Percentiles rank a stretch among this genome's conserved stretches.
Evolutionary conservation across 2,113 vertebrate genomes (phyloP).

Genomic region (Candoia aspera): DNA sequence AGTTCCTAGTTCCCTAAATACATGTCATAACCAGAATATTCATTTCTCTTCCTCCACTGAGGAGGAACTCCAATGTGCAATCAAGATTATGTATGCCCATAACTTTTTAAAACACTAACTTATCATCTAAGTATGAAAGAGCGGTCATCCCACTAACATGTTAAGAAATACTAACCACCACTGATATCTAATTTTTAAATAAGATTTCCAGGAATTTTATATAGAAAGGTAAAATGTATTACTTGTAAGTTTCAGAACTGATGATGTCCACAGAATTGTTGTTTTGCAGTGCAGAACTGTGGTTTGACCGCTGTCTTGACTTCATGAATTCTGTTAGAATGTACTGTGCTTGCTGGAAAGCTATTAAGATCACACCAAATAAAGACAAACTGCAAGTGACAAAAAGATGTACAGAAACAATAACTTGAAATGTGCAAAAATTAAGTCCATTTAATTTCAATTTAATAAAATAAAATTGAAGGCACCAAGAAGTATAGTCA

Average conservation of each 20-base stretch:
- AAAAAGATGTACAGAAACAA: conserved; percentile 13
- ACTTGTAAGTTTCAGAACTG: conserved; percentile 85
- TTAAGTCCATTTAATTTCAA: background rate
- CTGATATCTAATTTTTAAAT: conserved; percentile 7
- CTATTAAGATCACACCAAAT: conserved; percentile 91
- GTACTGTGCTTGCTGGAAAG: conserved; percentile 94
- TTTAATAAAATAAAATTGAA: background rate
- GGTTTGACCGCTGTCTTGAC: conserved; percentile 82
- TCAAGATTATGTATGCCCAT: background rate
- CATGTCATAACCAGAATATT: background rate
- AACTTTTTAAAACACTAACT: background rate
- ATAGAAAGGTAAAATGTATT: conserved; percentile 48
- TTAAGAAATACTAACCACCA: background rate
- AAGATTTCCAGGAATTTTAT: conserved; percentile 5
- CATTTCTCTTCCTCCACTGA: background rate
- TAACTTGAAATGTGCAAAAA: background rate
- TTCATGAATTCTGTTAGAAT: conserved; percentile 91
- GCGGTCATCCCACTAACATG: background rate
- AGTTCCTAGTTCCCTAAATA: background rate
- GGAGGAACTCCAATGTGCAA: background rate
- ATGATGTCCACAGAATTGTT: conserved; percentile 75
- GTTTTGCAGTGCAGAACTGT: conserved; percentile 76
- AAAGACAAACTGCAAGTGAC: conserved; percentile 85
- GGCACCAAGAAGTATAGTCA: background rate
- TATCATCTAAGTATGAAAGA: background rate